Conservation (phyloP, 2,888 invertebrate species). For the Ceramica pisi region DNA sequence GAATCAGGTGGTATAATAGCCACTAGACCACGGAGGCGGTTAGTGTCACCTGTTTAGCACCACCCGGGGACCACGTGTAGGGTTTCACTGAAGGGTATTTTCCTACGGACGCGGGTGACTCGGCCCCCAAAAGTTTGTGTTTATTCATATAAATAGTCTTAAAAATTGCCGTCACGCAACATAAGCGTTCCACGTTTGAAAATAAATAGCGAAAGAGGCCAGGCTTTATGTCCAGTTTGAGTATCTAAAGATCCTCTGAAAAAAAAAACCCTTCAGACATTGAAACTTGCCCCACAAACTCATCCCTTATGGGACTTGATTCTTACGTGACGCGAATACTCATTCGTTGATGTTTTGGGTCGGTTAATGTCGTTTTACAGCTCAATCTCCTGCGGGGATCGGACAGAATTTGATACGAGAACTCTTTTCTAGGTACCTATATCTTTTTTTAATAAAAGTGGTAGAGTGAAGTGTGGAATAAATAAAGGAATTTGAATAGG, state of each 20-base stretch:
- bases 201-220: conserved; percentile 81
- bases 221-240: conserved; percentile 75
- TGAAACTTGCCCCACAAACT: conserved; percentile 82
- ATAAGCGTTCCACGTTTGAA: conserved; percentile 82
- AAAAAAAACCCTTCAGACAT: conserved; percentile 75
- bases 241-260: conserved; percentile 72
- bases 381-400: conserved; percentile 77
- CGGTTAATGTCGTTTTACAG: conserved; percentile 78
- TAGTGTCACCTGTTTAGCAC: too few species aligned
- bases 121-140: too few species aligned
- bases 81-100: too few species aligned
- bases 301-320: conserved; percentile 82
- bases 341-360: conserved; percentile 76
- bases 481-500: conserved; percentile 29
- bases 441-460: conserved; percentile 65
- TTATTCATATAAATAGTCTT: conserved; percentile 57
- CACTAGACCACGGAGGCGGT: too few species aligned
- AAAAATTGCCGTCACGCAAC: conserved; percentile 74
- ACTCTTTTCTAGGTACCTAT: conserved; percentile 57
- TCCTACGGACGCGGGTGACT: too few species aligned
- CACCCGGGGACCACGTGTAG: too few species aligned
- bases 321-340: conserved; percentile 83
- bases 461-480: conserved; percentile 34
- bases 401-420: conserved; percentile 76
- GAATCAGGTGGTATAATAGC: too few species aligned